Evolutionary conservation across 2,113 vertebrate species (phyloP), one percentile per base, ranked within the genome.

Genomic region (Seriola aureovittata): DNA sequence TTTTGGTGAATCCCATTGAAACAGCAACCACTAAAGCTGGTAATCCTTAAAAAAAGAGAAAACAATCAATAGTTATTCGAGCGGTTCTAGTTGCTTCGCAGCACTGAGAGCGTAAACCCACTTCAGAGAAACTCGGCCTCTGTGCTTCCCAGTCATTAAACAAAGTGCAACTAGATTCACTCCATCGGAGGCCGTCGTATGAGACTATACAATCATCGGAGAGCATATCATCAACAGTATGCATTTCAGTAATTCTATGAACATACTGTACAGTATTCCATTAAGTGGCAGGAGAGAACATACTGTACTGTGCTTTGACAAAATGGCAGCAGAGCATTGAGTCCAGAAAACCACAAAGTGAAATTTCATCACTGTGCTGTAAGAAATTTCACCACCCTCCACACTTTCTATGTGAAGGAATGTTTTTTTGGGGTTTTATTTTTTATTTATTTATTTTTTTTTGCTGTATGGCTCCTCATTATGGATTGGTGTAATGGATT

Each of bases 1-100:
- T 98, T 96, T 99, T 98, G 84, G 98, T 99, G 95, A 99, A 99
- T 93, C 98, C 98, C 95, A 99, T 99, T 71, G 98, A 99, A 85
- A 99, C 97, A 64, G 98, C 98, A 89, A 99, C 98, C 80, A 99
- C 98, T 93, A 99, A 94, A 69, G 98, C 98, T 88, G 98, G 98
- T 90, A 99, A 95, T 91, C 98, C 98, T 99, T 92, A 38, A 95
- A 94, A 94, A 38, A 90, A 91, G 82, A 95, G 92, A 88, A 87
- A 86, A 81, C 73, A 91, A 89, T 88, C 80, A 71, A 86, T 76
- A 84, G 73, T 91, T 91, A 85, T 78, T 84, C 44, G 7, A 87
- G 68, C 65, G 23, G 58, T 62, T 86, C 62, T 40, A 57, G 50
- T 78, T 66, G 29, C 60, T 72, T 67, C 67, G 69, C 58, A 73